phyloP scores from a whole-genome alignment of 2,888 invertebrate species.

The Argyra leucocephala region DNA sequence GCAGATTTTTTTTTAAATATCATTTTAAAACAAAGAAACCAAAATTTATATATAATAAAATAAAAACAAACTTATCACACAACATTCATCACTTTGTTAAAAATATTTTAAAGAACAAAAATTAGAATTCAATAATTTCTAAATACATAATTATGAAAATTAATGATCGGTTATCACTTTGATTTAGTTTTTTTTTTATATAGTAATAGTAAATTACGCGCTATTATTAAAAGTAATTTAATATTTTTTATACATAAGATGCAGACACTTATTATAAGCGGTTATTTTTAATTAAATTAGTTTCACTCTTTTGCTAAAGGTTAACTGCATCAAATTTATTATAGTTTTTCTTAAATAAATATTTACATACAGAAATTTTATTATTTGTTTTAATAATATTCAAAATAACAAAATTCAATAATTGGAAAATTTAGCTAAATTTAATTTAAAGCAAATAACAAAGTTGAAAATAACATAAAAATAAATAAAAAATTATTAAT shows the following conservation, averaged over 20 bases:
- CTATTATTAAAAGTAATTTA: not conserved
- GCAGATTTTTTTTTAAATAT: too few relatives aligned
- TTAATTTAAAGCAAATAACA: too few relatives aligned
- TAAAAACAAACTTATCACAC: not conserved
- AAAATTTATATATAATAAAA: not conserved
- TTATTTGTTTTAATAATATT: too few relatives aligned
- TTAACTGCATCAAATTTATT: too few relatives aligned
- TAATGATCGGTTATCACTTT: not conserved
- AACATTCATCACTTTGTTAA: conserved; percentile 2
- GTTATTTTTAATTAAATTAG: too few relatives aligned
- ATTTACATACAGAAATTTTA: too few relatives aligned
- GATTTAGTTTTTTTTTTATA: not conserved
- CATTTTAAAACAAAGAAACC: not conserved
- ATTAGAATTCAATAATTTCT: not conserved
- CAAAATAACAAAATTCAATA: too few relatives aligned
- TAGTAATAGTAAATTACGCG: not conserved
- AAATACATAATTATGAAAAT: not conserved
- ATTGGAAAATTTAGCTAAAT: too few relatives aligned
- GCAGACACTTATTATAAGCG: not conserved
- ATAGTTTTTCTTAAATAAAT: too few relatives aligned
- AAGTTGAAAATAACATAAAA: too few relatives aligned
- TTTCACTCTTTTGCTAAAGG: too few relatives aligned
- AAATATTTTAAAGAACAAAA: not conserved
- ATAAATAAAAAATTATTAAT: too few relatives aligned
- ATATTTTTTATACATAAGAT: not conserved